Evolutionary conservation across 2,888 invertebrate species (phyloP).

Genomic region (Chelonus formosanus): DNA sequence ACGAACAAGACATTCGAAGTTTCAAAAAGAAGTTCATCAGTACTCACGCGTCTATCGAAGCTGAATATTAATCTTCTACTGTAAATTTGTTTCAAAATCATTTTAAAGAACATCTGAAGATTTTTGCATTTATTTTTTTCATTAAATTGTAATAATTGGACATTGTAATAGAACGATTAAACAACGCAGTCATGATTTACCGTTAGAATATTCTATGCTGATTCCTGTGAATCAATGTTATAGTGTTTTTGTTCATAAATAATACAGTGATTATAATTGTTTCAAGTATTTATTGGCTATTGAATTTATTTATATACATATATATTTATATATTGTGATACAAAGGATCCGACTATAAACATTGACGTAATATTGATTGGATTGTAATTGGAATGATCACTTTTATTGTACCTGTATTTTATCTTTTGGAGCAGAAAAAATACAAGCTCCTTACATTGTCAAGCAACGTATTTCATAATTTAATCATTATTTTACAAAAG

Average conservation of each 20-base stretch:
- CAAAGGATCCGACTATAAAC: background rate
- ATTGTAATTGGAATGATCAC: slow-evolving; percentile 51
- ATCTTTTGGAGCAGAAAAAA: slow-evolving; percentile 13
- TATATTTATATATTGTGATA: background rate
- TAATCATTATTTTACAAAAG: background rate
- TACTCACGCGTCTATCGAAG: slow-evolving; percentile 8
- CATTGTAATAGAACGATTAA: slow-evolving; percentile 11
- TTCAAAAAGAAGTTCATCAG: slow-evolving; percentile 13
- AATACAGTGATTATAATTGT: slow-evolving; percentile 1
- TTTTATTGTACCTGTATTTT: slow-evolving; percentile 33
- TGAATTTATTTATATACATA: background rate
- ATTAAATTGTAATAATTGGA: background rate
- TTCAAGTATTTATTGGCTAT: background rate
- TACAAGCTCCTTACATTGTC: background rate
- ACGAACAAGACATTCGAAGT: slow-evolving; percentile 12
- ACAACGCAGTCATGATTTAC: slow-evolving; percentile 30
- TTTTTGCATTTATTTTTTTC: background rate
- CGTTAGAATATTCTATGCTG: slow-evolving; percentile 7
- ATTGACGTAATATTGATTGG: background rate
- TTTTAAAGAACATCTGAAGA: no score
- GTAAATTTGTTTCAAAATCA: no score
- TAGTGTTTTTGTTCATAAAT: background rate
- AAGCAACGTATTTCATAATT: background rate
- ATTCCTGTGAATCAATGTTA: slow-evolving; percentile 1
- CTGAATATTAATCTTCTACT: background rate